phyloP scores from a whole-genome alignment of 2,113 vertebrate genomes.

The Leucopsar rothschildi region DNA sequence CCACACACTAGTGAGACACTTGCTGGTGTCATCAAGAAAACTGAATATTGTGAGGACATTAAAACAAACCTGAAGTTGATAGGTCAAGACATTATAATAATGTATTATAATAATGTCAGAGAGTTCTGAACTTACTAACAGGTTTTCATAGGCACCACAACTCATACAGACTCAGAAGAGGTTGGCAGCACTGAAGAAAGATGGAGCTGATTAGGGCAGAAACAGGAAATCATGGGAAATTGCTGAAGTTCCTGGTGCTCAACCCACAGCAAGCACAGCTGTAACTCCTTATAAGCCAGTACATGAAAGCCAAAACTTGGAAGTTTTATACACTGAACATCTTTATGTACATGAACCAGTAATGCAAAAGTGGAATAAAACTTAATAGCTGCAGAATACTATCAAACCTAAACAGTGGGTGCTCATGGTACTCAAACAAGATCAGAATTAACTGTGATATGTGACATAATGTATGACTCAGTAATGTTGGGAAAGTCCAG shows the following conservation, averaged over 20 bases:
- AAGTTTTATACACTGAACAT: neutral
- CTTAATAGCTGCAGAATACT: neutral
- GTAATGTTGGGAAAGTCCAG: neutral
- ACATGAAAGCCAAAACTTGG: neutral
- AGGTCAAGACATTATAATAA: neutral
- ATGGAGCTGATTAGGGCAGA: neutral
- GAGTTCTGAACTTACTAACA: neutral
- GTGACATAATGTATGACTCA: neutral
- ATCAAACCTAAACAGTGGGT: neutral
- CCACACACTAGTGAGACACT: neutral
- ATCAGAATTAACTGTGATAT: neutral
- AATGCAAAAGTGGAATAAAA: neutral
- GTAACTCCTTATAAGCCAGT: neutral
- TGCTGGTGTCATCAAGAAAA: neutral
- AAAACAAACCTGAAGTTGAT: neutral
- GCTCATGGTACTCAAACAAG: neutral
- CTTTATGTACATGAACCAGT: neutral
- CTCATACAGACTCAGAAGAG: neutral
- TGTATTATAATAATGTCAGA: neutral
- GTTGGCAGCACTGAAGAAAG: neutral
- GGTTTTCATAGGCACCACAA: neutral
- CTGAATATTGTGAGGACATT: rapidly evolving
- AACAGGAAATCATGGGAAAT: neutral
- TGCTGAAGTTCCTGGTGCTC: neutral
- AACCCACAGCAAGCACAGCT: neutral